Conservation (phyloP, 2,888 invertebrate species). For the Ectemnius lituratus region DNA sequence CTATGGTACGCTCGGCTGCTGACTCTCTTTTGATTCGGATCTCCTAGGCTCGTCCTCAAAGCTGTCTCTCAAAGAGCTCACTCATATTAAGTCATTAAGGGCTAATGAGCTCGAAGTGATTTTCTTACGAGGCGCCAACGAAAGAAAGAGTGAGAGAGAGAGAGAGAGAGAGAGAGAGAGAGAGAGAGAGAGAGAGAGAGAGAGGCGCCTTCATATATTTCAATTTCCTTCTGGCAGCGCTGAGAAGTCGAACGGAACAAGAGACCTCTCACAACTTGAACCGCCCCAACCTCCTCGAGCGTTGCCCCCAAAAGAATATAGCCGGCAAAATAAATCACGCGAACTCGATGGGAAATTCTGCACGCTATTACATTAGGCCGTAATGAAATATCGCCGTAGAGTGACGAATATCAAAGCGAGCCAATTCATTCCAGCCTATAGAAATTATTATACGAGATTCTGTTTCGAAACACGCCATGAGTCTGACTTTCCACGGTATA, state of each 20-base stretch:
- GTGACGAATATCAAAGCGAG: too few relatives aligned
- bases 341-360: too few relatives aligned
- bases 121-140: constrained; percentile 7
- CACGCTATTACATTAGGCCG: too few relatives aligned
- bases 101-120: constrained; percentile 53
- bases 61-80: constrained; percentile 46
- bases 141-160: too few relatives aligned
- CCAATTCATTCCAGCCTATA: too few relatives aligned
- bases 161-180: too few relatives aligned
- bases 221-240: constrained; percentile 17
- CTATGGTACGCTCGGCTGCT: not conserved
- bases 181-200: too few relatives aligned
- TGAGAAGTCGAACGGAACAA: constrained; percentile 28
- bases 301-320: constrained; percentile 1
- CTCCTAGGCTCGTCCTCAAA: constrained; percentile 24
- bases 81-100: constrained; percentile 48
- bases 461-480: too few relatives aligned
- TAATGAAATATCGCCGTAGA: too few relatives aligned
- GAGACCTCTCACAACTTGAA: constrained; percentile 3
- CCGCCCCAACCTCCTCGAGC: not conserved
- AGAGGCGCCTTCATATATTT: constrained; percentile 9
- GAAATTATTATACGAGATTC: too few relatives aligned
- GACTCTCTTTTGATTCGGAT: constrained; percentile 44
- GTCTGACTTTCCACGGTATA: too few relatives aligned
- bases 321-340: too few relatives aligned